Base-by-base conservation (phyloP, 2,888 invertebrate genomes). In the Ariolimax columbianus region DNA sequence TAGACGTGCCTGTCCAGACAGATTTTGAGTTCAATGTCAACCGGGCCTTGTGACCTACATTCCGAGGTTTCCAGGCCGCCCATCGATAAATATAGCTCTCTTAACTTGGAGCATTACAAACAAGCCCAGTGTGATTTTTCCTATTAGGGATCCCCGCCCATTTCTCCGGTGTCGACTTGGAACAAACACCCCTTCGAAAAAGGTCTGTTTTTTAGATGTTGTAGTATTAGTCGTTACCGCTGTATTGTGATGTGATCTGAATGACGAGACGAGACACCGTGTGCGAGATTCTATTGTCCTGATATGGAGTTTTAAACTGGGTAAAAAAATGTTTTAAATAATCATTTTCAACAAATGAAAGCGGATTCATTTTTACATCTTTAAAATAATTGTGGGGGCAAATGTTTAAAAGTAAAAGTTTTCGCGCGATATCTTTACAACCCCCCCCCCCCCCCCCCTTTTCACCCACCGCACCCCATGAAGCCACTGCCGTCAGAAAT, bases 1-100 rank as follows among this genome's bases (percentile, higher is more conserved):
- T 78, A 68, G 82, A 40, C 77, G 36, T 70, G 51, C 83, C 55
- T 78, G 83, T 78, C 83, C 77, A 83, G 83, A 83, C 83, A 30
- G 70, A 83, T 51, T 83, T 63, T 66, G 55, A 83, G 83, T 83
- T 83, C 78, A 83, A 83, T 83, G 83, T 83, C 83, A 83, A 40
- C 77, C n/a, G 55, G 78, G 47, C 78, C 26, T 14, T 77, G 40
- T 78, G 83, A 78, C 83, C 83, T 78, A 83, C 78, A 83, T 83
- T 78, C 83, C 66, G 19, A 40, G 33, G 77, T 78, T 83, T 78
- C 30, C 77, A 83, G 78, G 77, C 68, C 83, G 70, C 55, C 55
- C 23, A 70, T 33, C 38, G 78, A 78, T 78, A 83, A 78, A 83
- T 68, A 70, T 77, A 77, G 83, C 77, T 14, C 19, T 51, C 51